A percentile compares a stretch with the other conserved stretches of the same genome.
Evolutionary conservation across 2,113 vertebrate genomes (phyloP).

Genomic region (Sebastes schlegelii): DNA sequence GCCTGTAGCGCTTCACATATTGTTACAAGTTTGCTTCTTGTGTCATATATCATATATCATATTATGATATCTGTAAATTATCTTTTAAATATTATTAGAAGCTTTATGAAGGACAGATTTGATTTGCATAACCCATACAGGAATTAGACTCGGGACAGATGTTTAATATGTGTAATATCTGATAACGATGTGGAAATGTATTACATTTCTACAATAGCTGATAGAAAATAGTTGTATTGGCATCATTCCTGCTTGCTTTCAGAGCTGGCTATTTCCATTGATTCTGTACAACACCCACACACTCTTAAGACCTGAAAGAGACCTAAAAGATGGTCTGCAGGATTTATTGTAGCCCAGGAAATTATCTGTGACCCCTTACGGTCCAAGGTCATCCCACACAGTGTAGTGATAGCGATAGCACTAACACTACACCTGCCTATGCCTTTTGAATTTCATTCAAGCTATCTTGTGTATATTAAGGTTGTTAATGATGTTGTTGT

Average conservation of each 20-base stretch:
- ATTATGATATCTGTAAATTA: not conserved
- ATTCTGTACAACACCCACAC: not conserved
- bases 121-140: not conserved
- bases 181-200: not conserved
- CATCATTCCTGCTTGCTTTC: not conserved
- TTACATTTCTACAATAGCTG: not conserved
- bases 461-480: not conserved
- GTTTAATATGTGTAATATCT: not conserved
- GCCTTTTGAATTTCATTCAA: not conserved
- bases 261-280: slow-evolving; percentile 4
- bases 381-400: slow-evolving; percentile 1
- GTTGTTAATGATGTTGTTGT: too few species aligned
- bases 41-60: not conserved
- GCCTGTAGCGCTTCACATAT: not conserved
- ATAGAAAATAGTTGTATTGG: not conserved
- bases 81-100: not conserved
- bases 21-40: not conserved
- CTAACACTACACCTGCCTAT: not conserved
- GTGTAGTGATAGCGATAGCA: not conserved
- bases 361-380: not conserved
- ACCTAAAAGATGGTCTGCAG: not conserved
- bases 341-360: slow-evolving; percentile 10
- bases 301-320: not conserved
- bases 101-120: not conserved
- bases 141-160: not conserved